A percentile compares a stretch with the other conserved stretches of the same genome.
phyloP scores from a whole-genome alignment of 2,113 vertebrate genomes.

The Manacus vitellinus region DNA sequence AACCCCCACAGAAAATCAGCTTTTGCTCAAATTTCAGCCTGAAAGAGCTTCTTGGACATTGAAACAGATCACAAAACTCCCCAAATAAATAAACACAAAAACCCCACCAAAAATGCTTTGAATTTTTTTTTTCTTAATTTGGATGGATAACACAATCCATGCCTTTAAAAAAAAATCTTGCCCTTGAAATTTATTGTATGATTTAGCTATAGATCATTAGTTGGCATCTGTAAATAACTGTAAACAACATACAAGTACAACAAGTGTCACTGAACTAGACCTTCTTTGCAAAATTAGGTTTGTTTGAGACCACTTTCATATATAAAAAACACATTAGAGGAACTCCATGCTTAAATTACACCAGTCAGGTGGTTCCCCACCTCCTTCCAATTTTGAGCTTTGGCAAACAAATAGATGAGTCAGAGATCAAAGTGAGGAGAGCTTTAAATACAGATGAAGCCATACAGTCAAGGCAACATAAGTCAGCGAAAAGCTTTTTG shows the following conservation, averaged over 20 bases:
- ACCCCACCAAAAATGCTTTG: background rate
- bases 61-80: rapidly evolving
- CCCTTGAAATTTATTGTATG: background rate
- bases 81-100: background rate
- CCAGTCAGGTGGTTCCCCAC: background rate
- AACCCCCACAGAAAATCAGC: background rate
- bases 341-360: background rate
- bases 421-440: background rate
- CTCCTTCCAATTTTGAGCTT: background rate
- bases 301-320: background rate
- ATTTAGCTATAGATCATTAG: background rate
- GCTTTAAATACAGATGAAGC: background rate
- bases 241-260: background rate
- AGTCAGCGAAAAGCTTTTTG: background rate
- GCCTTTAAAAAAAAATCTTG: background rate
- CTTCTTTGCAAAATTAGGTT: background rate
- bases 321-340: background rate
- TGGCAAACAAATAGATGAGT: background rate
- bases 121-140: background rate
- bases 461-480: background rate
- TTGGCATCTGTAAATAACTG: background rate
- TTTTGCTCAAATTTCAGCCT: background rate
- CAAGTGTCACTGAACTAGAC: background rate
- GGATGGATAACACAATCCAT: background rate
- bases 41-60: background rate